These are phyloP conservation scores for Glaucomys volans DNA, from an alignment of 2,113 vertebrate genomes.

Conservation along the genomic window DNA sequence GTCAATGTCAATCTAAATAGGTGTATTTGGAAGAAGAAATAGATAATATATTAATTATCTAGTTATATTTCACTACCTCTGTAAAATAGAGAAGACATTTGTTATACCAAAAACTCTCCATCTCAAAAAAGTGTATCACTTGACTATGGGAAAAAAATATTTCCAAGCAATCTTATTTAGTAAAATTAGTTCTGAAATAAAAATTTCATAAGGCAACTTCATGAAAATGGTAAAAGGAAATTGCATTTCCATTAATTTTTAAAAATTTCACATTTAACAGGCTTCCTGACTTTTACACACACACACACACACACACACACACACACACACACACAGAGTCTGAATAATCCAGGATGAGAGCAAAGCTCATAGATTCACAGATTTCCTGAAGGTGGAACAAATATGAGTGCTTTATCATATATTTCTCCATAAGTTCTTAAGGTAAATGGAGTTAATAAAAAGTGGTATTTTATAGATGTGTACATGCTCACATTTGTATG, in stretches of 20 bases:
- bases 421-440: slow-evolving; percentile 7
- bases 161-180: not conserved
- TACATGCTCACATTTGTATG: not conserved
- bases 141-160: not conserved
- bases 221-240: not conserved
- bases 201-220: slow-evolving; percentile 9
- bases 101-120: not conserved
- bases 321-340: not conserved
- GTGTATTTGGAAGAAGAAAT: slow-evolving; percentile 8
- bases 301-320: not conserved
- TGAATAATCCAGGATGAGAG: not conserved
- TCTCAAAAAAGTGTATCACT: not conserved
- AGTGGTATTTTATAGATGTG: not conserved
- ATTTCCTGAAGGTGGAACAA: not conserved
- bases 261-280: not conserved
- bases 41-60: not conserved
- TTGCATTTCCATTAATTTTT: slow-evolving; percentile 15
- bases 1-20: not conserved
- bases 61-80: not conserved
- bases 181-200: slow-evolving; percentile 29
- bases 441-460: not conserved
- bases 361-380: not conserved
- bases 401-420: slow-evolving; percentile 39
- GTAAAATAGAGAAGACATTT: not conserved
- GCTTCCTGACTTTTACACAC: not conserved